phyloP scores from a whole-genome alignment of 1,140 invertebrate species.

The Drosophila sproati region DNA sequence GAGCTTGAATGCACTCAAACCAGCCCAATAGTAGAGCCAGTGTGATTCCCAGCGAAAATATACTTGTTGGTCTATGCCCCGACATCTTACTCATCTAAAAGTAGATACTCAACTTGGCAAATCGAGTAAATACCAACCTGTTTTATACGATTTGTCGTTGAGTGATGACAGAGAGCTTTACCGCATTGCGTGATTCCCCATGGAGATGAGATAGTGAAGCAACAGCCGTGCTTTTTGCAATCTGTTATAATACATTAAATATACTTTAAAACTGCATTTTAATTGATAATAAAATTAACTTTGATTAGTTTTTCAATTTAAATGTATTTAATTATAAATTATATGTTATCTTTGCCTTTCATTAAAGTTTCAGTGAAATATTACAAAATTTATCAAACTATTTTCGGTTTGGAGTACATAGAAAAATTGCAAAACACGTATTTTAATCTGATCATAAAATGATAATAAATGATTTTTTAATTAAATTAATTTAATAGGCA shows the following conservation, averaged over 20 bases:
- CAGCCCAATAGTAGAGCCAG: not conserved
- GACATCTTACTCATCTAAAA: not conserved
- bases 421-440: no score
- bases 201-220: not conserved
- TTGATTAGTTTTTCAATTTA: not conserved
- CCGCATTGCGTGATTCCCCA: not conserved
- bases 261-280: not conserved
- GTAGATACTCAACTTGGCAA: not conserved
- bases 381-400: no score
- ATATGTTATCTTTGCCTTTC: no score
- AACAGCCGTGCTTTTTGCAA: not conserved
- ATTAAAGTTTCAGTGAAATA: no score
- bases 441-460: no score
- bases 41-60: not conserved
- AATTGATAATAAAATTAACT: not conserved
- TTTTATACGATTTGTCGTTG: slow-evolving; percentile 5
- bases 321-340: not conserved
- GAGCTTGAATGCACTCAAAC: not conserved
- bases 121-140: not conserved
- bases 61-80: not conserved
- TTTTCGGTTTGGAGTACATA: no score
- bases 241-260: not conserved
- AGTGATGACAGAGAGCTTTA: slow-evolving; percentile 2
- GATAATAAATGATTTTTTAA: no score
- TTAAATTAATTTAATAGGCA: no score